Conservation (phyloP, 1,140 invertebrate genomes). For the Rhagoletis pomonella region DNA sequence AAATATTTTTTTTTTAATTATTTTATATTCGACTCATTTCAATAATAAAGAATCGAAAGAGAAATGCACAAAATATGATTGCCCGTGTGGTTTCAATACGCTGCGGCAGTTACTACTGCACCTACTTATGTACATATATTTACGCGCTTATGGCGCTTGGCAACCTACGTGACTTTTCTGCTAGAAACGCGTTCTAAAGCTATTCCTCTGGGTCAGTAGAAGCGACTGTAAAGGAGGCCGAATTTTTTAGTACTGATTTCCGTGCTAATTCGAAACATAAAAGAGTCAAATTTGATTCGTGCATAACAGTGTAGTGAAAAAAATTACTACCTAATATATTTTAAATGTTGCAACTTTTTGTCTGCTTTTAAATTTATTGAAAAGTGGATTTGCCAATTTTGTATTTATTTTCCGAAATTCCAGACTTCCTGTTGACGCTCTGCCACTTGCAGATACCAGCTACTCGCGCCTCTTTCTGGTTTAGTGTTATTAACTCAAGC, state of each 20-base stretch:
- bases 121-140: background rate
- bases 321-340: background rate
- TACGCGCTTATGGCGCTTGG: background rate
- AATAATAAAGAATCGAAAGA: background rate
- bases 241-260: background rate
- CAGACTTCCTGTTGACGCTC: background rate
- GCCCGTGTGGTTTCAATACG: background rate
- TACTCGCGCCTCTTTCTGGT: background rate
- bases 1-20: background rate
- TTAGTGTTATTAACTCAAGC: too few relatives aligned
- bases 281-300: too few relatives aligned
- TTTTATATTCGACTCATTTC: background rate
- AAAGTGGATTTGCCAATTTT: slow-evolving; percentile 40
- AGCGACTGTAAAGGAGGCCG: too few relatives aligned
- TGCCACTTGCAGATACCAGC: background rate
- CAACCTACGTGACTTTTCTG: slow-evolving; percentile 5
- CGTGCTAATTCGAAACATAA: background rate
- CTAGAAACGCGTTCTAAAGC: background rate
- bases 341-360: slow-evolving; percentile 41
- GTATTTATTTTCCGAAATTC: slow-evolving; percentile 4
- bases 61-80: slow-evolving; percentile 16
- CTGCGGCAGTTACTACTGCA: background rate
- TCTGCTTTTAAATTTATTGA: background rate
- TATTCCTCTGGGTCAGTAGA: background rate
- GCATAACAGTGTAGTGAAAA: background rate